A percentile compares a stretch with the other conserved stretches of the same genome.
These are phyloP conservation scores for Natator depressus DNA, from an alignment of 2,113 vertebrate genomes.

Conservation along the genomic window DNA sequence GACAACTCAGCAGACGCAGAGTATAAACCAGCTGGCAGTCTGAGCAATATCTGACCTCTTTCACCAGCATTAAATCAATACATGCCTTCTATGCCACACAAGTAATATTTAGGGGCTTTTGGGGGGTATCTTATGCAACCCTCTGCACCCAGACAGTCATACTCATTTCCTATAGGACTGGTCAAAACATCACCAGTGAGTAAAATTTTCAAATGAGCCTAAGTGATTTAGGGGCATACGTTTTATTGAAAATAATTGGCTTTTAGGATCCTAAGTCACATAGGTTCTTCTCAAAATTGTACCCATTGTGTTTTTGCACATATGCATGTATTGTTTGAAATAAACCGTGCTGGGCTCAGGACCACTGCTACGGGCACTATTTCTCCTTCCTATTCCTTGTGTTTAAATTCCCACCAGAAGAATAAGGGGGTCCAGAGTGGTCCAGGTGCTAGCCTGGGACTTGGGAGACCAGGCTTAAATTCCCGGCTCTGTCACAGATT, in stretches of 20 bases:
- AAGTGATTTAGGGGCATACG: not conserved
- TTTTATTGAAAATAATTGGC: not conserved
- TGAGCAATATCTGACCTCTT: not conserved
- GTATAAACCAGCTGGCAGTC: accelerated
- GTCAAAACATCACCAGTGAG: not conserved
- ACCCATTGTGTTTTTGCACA: accelerated
- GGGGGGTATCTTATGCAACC: not conserved
- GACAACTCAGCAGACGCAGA: not conserved
- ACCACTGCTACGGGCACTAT: not conserved
- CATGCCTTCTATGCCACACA: no score
- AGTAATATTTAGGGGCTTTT: no score
- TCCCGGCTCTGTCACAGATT: not conserved
- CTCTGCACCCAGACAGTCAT: not conserved
- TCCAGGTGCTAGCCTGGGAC: not conserved
- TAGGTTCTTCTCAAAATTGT: not conserved
- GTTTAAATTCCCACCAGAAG: not conserved
- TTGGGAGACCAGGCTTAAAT: not conserved
- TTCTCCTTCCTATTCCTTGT: not conserved
- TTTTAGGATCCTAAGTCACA: not conserved
- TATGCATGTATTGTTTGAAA: not conserved
- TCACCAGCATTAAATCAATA: not conserved
- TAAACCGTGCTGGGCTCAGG: not conserved
- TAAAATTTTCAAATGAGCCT: not conserved
- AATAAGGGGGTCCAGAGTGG: no score
- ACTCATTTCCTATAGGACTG: not conserved